Evolutionary conservation across 2,888 invertebrate genomes (phyloP), one percentile per base, ranked within the genome.

Genomic region (Troides aeacus): DNA sequence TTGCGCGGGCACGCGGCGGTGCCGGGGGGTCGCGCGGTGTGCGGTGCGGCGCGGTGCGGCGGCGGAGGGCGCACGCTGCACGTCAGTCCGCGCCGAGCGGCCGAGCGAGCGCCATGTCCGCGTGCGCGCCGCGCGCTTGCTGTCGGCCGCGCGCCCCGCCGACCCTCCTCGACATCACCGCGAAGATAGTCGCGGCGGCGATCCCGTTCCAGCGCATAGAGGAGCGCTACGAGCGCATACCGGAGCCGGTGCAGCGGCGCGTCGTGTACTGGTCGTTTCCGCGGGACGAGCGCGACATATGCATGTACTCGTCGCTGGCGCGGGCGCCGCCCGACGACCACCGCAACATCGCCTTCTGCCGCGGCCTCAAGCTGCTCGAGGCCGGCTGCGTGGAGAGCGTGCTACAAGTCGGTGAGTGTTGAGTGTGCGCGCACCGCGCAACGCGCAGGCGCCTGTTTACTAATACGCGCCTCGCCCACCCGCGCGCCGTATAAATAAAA

Each of bases 221-320:
- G 90, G 97, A 97, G 88, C 95, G 96, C 76, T 97, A 96, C 88
- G 96, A 96, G 86, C 95, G 97, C 81, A 97, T 97, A 87, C 97
- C 97, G 77, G 97, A 97, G 87, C 97, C 97, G 76, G 97, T 97
- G 86, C 97, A 97, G 89, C 94, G 96, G 78, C 94, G 97, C 84
- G 96, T 97, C 87, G 96, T 97, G 83, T 97, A 95, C 93, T 97
- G 97, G 96, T 97, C 97, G 75, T 97, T 97, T 92, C 97, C 97
- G 77, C 93, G 97, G 81, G 96, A 97, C 85, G 97, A 97, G 89
- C 94, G 96, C 83, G 97, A 97, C 92, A 97, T 97, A 87, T 96
- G 96, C 91, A 97, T 97, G 96, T 97, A 97, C 93, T 97, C 96
- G 79, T 96, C 96, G 78, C 94, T 96, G 90, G 92, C 92, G 82